Evolutionary conservation across 2,113 vertebrate genomes (phyloP), one percentile per base, ranked within the genome.

Genomic region (Geococcyx californianus): DNA sequence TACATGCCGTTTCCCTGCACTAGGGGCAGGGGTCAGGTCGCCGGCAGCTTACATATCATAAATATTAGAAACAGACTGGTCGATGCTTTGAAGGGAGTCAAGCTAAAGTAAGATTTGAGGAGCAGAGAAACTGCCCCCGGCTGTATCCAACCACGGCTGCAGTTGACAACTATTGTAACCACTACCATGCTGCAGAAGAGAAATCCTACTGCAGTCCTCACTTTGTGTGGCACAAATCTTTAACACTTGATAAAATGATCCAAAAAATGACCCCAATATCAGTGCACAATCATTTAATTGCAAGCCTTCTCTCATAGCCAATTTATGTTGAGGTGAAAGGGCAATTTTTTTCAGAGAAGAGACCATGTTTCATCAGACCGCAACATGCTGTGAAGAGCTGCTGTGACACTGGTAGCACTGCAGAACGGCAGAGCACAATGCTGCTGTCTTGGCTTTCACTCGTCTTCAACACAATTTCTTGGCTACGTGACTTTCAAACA

Each of bases 1-100:
- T 17, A 95, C 62, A 38, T 59, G 80, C 42, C 68, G 24, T 23
- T 67, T 81, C 66, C 52, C 58, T 34, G 76, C 52, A 72, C 69
- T 12, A 12, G 67, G 72, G 90, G 76, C 94, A 93, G 80, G 78
- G 88, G 90, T 95, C 90, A 66, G 64, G 95, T 93, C 72, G 9
- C 93, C 26, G 47, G 90, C 83, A 91, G 93, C 91, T 91, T 91
- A 94, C 66, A 17, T 44, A 68, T 72, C 97, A 96, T 97, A 98
- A 98, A 98, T 96, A 97, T 66, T 91, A 97, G 97, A 97, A 98
- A 97, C 95, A 96, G 98, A 95, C 98, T 94, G 82, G 87, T 94
- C 38, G n/a, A 95, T 92, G 89, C 94, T 93, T 87, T 63, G 87
- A 93, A 98, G 97, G 98, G 97, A 98, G 98, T 98, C 96, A 98